Percentiles rank a stretch among this genome's conserved stretches.
Conservation (phyloP, 2,113 vertebrate genomes). For the Coregonus clupeaformis region DNA sequence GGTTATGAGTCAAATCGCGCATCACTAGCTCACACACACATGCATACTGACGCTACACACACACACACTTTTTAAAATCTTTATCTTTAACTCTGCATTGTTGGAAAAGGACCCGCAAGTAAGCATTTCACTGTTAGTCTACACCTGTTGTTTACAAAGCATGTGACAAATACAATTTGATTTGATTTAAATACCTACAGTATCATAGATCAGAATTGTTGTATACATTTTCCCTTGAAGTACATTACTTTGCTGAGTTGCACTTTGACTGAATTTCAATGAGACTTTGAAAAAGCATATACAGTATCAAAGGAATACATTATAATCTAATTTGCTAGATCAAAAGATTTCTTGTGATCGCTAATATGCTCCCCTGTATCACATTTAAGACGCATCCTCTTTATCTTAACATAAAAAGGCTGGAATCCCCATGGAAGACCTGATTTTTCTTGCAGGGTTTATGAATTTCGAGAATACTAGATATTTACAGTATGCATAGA, state of each 20-base stretch:
- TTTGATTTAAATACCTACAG: no score
- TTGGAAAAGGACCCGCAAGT: no score
- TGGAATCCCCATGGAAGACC: neutral
- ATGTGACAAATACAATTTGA: neutral
- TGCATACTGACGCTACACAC: neutral
- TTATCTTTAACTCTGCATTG: no score
- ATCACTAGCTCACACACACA: no score
- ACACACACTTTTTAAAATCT: no score
- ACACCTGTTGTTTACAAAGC: neutral
- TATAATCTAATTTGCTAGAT: conserved; percentile 74
- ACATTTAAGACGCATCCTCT: conserved; percentile 54
- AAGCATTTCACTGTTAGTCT: no score
- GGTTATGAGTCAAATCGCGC: no score
- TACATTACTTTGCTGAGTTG: conserved; percentile 67
- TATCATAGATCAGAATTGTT: neutral
- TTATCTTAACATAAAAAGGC: conserved; percentile 58
- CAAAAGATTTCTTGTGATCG: conserved; percentile 70
- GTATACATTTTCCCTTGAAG: conserved; percentile 24
- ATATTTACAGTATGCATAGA: neutral
- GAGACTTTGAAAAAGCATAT: conserved; percentile 49
- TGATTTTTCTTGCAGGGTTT: neutral
- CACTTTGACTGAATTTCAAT: conserved; percentile 67
- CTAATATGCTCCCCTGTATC: conserved; percentile 66
- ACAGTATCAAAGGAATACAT: conserved; percentile 73
- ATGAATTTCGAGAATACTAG: neutral